A percentile compares a stretch with the other conserved stretches of the same genome.
Evolutionary conservation across 2,888 invertebrate species (phyloP).

Genomic region (Doris montereyensis): DNA sequence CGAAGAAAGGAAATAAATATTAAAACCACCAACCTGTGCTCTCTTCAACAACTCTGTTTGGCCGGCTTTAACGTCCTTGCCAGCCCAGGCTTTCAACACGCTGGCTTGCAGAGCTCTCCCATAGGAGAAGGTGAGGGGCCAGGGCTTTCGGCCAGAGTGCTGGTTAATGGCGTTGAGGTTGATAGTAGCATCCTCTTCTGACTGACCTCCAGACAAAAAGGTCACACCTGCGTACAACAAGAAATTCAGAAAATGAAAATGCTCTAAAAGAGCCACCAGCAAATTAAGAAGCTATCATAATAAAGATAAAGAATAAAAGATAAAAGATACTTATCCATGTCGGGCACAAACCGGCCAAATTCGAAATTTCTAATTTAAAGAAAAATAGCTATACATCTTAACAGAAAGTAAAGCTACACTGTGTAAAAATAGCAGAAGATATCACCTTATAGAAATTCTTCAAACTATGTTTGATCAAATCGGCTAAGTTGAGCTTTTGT

Average conservation of each 20-base stretch:
- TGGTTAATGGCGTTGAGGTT: constrained; percentile 97
- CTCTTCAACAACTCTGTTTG: constrained; percentile 92
- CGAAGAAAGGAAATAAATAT: background rate
- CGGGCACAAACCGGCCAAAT: too few relatives aligned
- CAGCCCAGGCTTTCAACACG: constrained; percentile 94
- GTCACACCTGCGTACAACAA: constrained; percentile 82
- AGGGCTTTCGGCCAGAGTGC: constrained; percentile 84
- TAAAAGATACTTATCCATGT: too few relatives aligned
- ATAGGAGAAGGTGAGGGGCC: constrained; percentile 98
- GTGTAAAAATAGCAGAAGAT: too few relatives aligned
- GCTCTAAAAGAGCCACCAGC: background rate
- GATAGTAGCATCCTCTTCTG: constrained; percentile 96
- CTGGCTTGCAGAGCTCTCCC: constrained; percentile 98
- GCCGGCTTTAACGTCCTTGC: constrained; percentile 86
- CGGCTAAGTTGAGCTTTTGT: too few relatives aligned
- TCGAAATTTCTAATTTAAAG: too few relatives aligned
- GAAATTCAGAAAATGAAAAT: too few relatives aligned
- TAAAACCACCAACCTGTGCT: constrained; percentile 87
- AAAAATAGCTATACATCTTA: too few relatives aligned
- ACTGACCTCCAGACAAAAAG: constrained; percentile 98
- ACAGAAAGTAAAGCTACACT: too few relatives aligned
- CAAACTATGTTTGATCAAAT: too few relatives aligned
- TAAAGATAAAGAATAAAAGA: background rate
- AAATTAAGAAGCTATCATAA: background rate
- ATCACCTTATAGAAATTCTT: too few relatives aligned